A percentile compares a stretch with the other conserved stretches of the same genome.
Conservation (phyloP, 2,797 vertebrate species). For the Spondyliosoma cantharus region DNA sequence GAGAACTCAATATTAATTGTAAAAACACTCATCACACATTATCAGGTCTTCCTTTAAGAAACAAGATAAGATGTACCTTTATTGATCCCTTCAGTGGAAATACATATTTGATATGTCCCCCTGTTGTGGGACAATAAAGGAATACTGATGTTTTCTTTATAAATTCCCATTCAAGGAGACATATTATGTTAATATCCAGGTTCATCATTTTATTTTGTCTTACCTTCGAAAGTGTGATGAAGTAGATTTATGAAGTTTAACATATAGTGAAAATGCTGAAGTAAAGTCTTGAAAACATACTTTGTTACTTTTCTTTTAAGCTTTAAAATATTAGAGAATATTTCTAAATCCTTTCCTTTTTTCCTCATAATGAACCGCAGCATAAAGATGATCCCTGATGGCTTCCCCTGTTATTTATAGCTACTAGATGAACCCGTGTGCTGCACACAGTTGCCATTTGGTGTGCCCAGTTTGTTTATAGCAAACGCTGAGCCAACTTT, state of each 20-base stretch:
- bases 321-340: background rate
- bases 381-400: background rate
- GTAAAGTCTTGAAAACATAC: background rate
- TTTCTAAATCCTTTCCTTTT: background rate
- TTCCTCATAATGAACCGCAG: background rate
- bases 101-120: too few species aligned
- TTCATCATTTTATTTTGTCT: too few species aligned
- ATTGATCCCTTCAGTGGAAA: too few species aligned
- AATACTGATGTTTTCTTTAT: background rate
- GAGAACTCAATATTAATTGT: background rate
- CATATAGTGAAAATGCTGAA: background rate
- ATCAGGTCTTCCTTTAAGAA: too few species aligned
- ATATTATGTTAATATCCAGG: too few species aligned
- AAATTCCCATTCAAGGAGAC: background rate
- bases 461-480: conserved; percentile 7
- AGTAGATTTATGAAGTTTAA: background rate
- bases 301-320: background rate
- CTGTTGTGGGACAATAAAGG: too few species aligned
- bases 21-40: background rate
- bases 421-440: background rate
- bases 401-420: conserved; percentile 36
- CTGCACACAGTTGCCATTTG: conserved; percentile 22
- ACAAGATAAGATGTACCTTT: too few species aligned
- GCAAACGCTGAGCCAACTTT: conserved; percentile 10
- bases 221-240: background rate